Evolutionary conservation across 2,113 vertebrate genomes (phyloP).

Genomic region (Macquaria ambigua): DNA sequence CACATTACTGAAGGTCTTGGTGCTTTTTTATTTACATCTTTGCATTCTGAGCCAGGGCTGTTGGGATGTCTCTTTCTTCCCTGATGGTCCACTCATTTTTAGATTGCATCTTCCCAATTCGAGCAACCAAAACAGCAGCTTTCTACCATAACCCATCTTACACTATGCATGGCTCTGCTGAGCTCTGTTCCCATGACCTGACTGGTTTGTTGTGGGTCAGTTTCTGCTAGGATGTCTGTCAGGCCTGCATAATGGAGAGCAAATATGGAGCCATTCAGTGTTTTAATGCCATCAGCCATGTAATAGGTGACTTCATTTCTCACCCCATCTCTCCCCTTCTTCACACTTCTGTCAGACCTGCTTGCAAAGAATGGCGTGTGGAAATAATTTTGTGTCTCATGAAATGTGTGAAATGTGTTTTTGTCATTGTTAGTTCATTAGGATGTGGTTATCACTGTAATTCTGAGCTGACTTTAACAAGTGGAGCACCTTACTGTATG

Average conservation of each 20-base stretch:
- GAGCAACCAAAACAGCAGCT: neutral
- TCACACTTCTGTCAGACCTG: slow-evolving; percentile 11
- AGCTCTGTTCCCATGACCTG: neutral
- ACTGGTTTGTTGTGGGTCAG: neutral
- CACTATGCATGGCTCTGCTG: neutral
- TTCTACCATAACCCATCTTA: neutral
- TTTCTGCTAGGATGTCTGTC: neutral
- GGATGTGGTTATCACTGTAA: neutral
- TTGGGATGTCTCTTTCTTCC: neutral
- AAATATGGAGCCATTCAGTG: neutral
- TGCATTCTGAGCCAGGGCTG: neutral
- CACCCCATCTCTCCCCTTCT: neutral
- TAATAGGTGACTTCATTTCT: neutral
- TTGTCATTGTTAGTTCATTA: neutral
- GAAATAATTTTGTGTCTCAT: neutral
- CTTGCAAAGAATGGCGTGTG: neutral
- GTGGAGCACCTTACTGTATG: neutral
- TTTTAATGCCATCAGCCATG: neutral
- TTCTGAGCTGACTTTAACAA: neutral
- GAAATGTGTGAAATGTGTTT: slow-evolving; percentile 4
- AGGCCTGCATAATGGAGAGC: neutral
- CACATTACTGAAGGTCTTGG: neutral
- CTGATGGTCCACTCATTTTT: neutral
- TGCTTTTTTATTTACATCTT: slow-evolving; percentile 18
- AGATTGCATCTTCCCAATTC: neutral